phyloP scores from a whole-genome alignment of 1,140 invertebrate genomes.

The Colletes gigas region DNA sequence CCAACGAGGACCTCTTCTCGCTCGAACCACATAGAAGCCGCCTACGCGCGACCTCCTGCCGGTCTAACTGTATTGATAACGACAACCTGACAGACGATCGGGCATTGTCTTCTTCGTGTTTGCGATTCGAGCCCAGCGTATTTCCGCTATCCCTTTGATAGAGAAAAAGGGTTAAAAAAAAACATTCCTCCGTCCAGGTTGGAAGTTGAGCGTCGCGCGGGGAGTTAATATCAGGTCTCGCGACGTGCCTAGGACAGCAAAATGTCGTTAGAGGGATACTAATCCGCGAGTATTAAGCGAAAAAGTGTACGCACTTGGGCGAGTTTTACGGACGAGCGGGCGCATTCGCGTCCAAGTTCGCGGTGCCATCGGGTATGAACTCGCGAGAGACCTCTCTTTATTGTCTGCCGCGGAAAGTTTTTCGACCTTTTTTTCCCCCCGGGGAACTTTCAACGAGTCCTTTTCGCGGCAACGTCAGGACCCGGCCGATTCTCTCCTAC shows the following conservation, averaged over 20 bases:
- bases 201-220: too few species aligned
- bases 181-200: too few species aligned
- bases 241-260: slow-evolving; percentile 3
- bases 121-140: background rate
- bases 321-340: background rate
- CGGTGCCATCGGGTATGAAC: slow-evolving; percentile 13
- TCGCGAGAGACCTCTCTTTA: slow-evolving; percentile 6
- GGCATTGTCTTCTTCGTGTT: background rate
- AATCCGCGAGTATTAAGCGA: slow-evolving; percentile 25
- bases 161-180: too few species aligned
- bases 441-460: slow-evolving; percentile 16
- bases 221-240: too few species aligned
- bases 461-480: background rate
- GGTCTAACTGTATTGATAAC: slow-evolving; percentile 32
- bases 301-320: slow-evolving; percentile 4
- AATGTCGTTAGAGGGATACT: slow-evolving; percentile 10
- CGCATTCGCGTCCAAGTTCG: slow-evolving; percentile 18
- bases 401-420: background rate
- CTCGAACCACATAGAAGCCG: slow-evolving; percentile 23
- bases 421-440: background rate
- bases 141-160: too few species aligned
- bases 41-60: slow-evolving; percentile 9
- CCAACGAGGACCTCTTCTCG: slow-evolving; percentile 43
- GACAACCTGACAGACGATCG: slow-evolving; percentile 9
- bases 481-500: background rate